These are phyloP conservation scores for Lissocephala sabroskyi DNA, from an alignment of 2,888 invertebrate genomes.

Conservation along the genomic window DNA sequence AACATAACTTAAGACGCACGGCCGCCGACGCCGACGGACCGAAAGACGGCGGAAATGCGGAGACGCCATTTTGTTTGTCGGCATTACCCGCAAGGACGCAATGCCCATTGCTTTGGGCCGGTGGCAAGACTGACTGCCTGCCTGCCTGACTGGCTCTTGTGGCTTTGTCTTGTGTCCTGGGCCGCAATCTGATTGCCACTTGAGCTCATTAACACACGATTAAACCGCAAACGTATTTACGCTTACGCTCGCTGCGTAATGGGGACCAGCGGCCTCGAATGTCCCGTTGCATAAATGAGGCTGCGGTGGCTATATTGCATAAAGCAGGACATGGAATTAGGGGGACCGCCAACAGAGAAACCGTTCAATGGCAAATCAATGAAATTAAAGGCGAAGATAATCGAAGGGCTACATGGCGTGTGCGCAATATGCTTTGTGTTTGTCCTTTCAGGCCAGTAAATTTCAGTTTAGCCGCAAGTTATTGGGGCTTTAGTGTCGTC, in stretches of 20 bases:
- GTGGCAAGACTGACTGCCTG: neutral
- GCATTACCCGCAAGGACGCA: neutral
- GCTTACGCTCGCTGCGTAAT: neutral
- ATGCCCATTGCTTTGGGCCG: neutral
- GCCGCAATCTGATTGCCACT: conserved; percentile 55
- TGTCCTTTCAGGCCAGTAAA: conserved; percentile 29
- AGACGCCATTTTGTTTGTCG: conserved; percentile 13
- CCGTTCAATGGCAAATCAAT: conserved; percentile 12
- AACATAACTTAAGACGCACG: conserved; percentile 42
- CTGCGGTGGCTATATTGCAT: too few relatives aligned
- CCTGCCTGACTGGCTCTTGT: conserved; percentile 26
- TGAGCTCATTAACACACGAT: conserved; percentile 61
- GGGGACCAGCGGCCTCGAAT: too few relatives aligned
- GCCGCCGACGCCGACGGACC: neutral
- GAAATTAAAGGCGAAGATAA: conserved; percentile 27
- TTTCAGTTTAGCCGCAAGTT: conserved; percentile 50
- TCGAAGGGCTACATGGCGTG: neutral
- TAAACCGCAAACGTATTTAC: conserved; percentile 44
- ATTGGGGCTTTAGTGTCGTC: conserved; percentile 53
- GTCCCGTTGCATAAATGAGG: too few relatives aligned
- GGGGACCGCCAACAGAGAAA: neutral
- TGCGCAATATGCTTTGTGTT: conserved; percentile 22
- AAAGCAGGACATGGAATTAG: conserved; percentile 10
- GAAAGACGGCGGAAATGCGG: neutral
- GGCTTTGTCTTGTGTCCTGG: conserved; percentile 27